Evolutionary conservation across 2,113 vertebrate genomes (phyloP).

Genomic region (Fulica atra): DNA sequence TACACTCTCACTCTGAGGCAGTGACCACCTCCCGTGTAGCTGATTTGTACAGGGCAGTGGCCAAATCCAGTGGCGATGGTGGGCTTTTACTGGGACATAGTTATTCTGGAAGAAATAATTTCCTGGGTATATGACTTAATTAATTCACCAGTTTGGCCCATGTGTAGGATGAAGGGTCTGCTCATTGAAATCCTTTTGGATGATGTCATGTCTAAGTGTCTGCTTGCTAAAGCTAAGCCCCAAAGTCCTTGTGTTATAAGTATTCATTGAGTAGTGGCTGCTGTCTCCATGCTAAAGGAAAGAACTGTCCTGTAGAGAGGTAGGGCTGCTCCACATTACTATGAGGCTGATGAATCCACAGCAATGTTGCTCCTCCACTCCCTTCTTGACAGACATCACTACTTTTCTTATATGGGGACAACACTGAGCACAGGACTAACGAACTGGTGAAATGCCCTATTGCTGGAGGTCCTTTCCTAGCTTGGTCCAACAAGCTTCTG

Average conservation of each 20-base stretch:
- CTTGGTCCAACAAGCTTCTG: not conserved
- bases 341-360: not conserved
- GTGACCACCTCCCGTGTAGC: rapidly evolving
- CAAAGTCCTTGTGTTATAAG: not conserved
- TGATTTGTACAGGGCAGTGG: not conserved
- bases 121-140: not conserved
- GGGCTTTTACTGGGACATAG: not conserved
- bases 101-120: constrained; percentile 48
- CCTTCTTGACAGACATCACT: not conserved
- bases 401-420: rapidly evolving
- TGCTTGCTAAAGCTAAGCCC: constrained; percentile 52
- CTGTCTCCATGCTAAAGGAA: not conserved
- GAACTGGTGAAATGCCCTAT: not conserved
- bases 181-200: constrained; percentile 23
- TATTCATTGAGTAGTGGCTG: rapidly evolving
- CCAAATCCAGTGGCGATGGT: not conserved
- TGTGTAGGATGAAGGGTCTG: not conserved
- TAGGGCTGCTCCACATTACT: not conserved
- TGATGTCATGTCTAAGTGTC: constrained; percentile 67
- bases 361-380: rapidly evolving
- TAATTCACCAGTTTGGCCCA: not conserved
- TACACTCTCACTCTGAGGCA: rapidly evolving
- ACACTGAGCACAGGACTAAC: rapidly evolving
- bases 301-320: rapidly evolving
- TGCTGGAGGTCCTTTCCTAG: not conserved